Base-by-base conservation (phyloP, 2,797 vertebrate genomes). In the Tolypeutes matacus region DNA sequence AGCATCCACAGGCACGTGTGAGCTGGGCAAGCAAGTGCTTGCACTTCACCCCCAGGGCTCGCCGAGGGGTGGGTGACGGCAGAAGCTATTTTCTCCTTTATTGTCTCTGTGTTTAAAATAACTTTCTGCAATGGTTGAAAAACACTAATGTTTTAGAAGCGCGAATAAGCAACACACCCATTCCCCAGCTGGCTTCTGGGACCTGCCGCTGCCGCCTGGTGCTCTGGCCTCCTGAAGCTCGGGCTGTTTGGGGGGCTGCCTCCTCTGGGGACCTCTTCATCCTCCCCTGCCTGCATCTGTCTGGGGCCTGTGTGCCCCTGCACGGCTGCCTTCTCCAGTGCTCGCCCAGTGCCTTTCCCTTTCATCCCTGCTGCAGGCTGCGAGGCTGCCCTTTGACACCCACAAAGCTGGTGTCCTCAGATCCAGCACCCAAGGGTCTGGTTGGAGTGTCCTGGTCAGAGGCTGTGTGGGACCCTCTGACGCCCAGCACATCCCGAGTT, bases 1-100 rank as follows among this genome's bases (percentile, higher is more conserved):
- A 5, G 2, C 2, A 2, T 23, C 49, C 53, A n/a, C 3, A 0
- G 21, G 27, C 51, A 9, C 7, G 7, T 0, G 2, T 0, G 14
- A 2, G 56, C 51, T 27, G 2, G 31, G 3, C 12, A 13, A 58
- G 27, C n/a, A 31, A 1, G 11, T 5, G 20, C 29, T 5, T 25
- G 1, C 3, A 2, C 5, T 31, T 21, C 21, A 6, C 15, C 39
- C 25, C 20, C 20, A 5, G 10, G 51, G 76, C 20, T 34, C 25
- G 9, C 58, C 56, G 20, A 39, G 56, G 20, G 20, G 56, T 56
- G 56, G 69, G 23, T 7, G 15, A 36, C 31, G 39, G 39, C 53
- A 18, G 53, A 53, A 53, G 10, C 18, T 5, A 10, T 73, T 65
- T 27, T 34, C 39, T n/a, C 53, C n/a, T 70, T 51, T 62, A 10